phyloP scores from a whole-genome alignment of 2,113 vertebrate genomes.

The Zosterops hypoxanthus region DNA sequence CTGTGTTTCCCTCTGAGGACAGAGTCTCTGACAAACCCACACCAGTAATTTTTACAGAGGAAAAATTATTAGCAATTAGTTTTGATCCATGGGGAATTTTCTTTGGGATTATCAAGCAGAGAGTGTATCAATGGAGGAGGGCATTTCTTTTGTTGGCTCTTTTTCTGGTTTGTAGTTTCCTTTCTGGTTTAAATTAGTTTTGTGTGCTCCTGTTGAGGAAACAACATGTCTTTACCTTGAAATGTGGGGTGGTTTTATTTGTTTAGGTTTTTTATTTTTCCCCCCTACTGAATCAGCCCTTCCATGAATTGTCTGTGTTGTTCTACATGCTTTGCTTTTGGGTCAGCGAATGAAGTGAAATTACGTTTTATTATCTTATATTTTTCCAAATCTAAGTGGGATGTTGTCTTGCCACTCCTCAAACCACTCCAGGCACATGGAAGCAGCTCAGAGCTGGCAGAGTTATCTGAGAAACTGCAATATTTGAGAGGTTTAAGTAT shows the following conservation, averaged over 20 bases:
- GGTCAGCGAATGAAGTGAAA: not conserved
- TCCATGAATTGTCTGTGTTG: not conserved
- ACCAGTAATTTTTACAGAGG: not conserved
- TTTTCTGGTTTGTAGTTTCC: not conserved
- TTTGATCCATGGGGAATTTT: fast-evolving
- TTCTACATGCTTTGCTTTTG: not conserved
- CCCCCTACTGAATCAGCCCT: not conserved
- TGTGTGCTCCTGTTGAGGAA: not conserved
- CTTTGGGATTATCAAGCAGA: not conserved
- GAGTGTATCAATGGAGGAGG: not conserved
- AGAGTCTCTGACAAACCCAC: not conserved
- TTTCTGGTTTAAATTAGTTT: not conserved
- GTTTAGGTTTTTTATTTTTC: not conserved
- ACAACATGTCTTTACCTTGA: not conserved
- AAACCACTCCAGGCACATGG: not conserved
- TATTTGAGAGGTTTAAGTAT: not conserved
- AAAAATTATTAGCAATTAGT: not conserved
- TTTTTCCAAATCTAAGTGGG: not conserved
- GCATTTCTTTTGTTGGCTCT: not conserved
- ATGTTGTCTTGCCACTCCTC: not conserved
- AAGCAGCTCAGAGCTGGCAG: not conserved
- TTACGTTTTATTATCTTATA: not conserved
- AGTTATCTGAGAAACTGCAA: fast-evolving
- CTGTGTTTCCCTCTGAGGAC: not conserved
- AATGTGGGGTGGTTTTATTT: not conserved